These are phyloP conservation scores for Cryptophagus acutangulus DNA, from an alignment of 2,888 invertebrate genomes.

Conservation along the genomic window DNA sequence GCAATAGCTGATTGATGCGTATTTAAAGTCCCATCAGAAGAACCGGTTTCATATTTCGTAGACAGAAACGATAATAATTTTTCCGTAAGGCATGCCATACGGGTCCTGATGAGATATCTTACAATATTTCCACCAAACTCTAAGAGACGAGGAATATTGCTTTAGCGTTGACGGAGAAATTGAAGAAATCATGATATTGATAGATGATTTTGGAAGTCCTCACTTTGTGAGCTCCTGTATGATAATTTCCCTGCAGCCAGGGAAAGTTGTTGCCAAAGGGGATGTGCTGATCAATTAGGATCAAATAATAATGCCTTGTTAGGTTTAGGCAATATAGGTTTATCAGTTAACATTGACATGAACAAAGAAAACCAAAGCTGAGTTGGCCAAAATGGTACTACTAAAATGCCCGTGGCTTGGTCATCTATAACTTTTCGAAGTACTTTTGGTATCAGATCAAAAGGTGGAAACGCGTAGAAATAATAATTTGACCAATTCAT, in stretches of 20 bases:
- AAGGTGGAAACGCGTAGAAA: conserved; percentile 24
- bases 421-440: conserved; percentile 34
- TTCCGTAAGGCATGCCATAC: background rate
- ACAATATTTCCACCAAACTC: conserved; percentile 2
- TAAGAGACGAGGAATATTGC: background rate
- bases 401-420: conserved; percentile 12
- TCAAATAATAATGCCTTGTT: background rate
- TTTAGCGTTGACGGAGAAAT: background rate
- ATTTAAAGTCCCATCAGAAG: conserved; percentile 1
- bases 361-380: conserved; percentile 18
- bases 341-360: conserved; percentile 7
- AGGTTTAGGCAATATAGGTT: background rate
- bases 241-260: conserved; percentile 13
- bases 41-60: too few species aligned
- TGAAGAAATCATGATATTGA: background rate
- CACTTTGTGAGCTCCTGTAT: too few species aligned
- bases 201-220: conserved; percentile 2
- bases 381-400: conserved; percentile 11
- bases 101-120: background rate
- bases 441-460: conserved; percentile 28
- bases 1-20: background rate
- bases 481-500: conserved; percentile 14
- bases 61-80: too few species aligned
- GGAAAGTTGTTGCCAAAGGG: conserved; percentile 11
- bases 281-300: background rate